Base-by-base conservation (phyloP, 37 sponge, comb jelly and placozoan species). In the Tethya wilhelma region DNA sequence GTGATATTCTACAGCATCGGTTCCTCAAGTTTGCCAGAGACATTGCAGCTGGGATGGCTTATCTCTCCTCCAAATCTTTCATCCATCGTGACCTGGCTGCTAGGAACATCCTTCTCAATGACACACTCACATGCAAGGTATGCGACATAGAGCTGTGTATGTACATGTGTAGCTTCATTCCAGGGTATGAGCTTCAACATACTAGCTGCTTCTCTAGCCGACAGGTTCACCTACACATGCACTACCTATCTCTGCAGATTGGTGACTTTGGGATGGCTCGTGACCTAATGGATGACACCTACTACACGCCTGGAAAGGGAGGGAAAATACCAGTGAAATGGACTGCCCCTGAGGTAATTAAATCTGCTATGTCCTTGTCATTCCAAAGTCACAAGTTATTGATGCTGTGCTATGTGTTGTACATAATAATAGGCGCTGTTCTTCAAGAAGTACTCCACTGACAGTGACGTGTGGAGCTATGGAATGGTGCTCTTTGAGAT, bases 251-350 rank as follows among this genome's bases (percentile, higher is more conserved):
- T n/a, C n/a, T 40, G 19, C 22, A 92, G 92, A 84, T 92, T 84
- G 92, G 88, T 33, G 92, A 92, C 30, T 92, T 92, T 87, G 92
- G 92, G 12, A 72, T 92, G 71, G 81, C 92, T 32, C 56, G 88
- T 44, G 88, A 84, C 33, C 43, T 92, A 53, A 64, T 38, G 45
- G 74, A 62, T 14, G 77, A 71, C 44, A 29, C 26, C 12, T 46
- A 58, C 40, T 89, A 89, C 40, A 64, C 65, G 44, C 70, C 84
- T 38, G 59, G 38, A 17, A 79, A 84, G 31, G 69, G 69, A 69
- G 89, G 89, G 0, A 77, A 66, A 38, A 83, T 89, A 2, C 89
- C 89, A 7, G 2, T 89, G 1, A 89, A 89, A 37, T 87, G 87
- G 87, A 80, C 87, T 2, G 87, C 87, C n/a, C 87, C 87, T 56